phyloP scores from a whole-genome alignment of 2,888 invertebrate genomes.

The Timema podura region DNA sequence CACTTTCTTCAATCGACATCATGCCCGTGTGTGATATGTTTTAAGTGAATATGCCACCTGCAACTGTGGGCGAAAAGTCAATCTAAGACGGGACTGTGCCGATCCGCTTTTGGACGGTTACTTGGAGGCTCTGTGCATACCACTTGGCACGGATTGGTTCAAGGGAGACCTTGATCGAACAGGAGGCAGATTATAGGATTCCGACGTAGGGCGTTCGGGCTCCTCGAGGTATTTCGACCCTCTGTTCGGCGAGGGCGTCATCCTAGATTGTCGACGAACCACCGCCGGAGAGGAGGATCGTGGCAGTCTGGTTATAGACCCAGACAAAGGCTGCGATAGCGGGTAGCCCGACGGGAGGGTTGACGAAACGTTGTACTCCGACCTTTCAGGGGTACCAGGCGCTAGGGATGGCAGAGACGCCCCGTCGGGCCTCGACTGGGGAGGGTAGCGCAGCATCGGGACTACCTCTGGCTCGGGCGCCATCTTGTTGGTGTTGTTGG shows the following conservation, averaged over 20 bases:
- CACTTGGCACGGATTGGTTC: not conserved
- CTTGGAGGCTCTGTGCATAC: conserved; percentile 9
- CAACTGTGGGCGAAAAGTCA: too few relatives aligned
- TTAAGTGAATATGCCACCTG: too few relatives aligned
- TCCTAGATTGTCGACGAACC: too few relatives aligned
- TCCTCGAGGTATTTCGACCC: not conserved
- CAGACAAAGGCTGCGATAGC: too few relatives aligned
- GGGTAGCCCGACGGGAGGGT: conserved; percentile 10
- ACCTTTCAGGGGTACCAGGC: not conserved
- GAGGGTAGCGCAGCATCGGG: conserved; percentile 11
- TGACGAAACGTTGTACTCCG: conserved; percentile 7
- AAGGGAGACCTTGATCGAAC: not conserved
- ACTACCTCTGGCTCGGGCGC: conserved; percentile 9
- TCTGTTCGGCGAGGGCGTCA: too few relatives aligned
- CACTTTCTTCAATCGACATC: too few relatives aligned
- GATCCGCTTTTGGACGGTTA: not conserved
- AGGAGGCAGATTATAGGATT: conserved; percentile 1
- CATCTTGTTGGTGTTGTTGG: not conserved
- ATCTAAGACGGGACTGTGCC: too few relatives aligned
- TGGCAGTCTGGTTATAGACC: not conserved
- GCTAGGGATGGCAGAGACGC: conserved; percentile 2
- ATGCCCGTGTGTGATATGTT: too few relatives aligned
- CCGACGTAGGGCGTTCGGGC: not conserved
- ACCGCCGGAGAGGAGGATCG: conserved; percentile 5
- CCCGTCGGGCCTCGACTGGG: conserved; percentile 2